A percentile compares a stretch with the other conserved stretches of the same genome.
These are phyloP conservation scores for Semaprochilodus insignis DNA, from an alignment of 2,797 vertebrate genomes.

Conservation along the genomic window DNA sequence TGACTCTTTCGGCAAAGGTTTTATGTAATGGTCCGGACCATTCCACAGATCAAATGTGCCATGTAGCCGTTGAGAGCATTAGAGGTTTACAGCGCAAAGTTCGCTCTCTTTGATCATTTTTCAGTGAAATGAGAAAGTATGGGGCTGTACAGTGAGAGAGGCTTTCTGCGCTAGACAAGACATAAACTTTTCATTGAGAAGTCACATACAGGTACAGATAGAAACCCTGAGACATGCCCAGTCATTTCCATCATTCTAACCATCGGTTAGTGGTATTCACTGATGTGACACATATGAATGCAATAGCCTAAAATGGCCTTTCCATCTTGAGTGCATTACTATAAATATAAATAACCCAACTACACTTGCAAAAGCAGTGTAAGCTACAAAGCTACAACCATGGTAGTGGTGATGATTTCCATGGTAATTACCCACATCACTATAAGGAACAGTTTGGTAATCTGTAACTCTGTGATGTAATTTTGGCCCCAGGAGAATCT, in stretches of 20 bases:
- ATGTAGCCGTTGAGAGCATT: not conserved
- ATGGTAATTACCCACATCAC: not conserved
- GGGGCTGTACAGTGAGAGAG: not conserved
- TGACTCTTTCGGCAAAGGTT: not conserved
- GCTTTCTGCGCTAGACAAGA: not conserved
- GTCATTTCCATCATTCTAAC: not conserved
- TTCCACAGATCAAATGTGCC: slow-evolving; percentile 16
- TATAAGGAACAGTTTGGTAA: too few relatives aligned
- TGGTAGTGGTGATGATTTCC: too few relatives aligned
- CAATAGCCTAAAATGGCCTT: not conserved
- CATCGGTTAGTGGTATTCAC: not conserved
- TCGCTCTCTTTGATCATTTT: not conserved
- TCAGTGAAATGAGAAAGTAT: not conserved
- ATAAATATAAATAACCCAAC: too few relatives aligned
- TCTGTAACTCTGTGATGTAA: too few relatives aligned
- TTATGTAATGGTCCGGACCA: slow-evolving; percentile 14
- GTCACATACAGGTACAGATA: not conserved
- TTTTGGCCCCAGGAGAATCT: not conserved
- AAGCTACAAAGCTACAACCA: too few relatives aligned
- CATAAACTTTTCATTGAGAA: not conserved
- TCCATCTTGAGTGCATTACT: not conserved
- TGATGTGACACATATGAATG: not conserved
- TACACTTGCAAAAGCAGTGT: too few relatives aligned
- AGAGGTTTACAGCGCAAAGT: not conserved
- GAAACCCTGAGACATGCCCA: not conserved